These are phyloP conservation scores for Pelvicachromis taeniatus DNA, from an alignment of 2,113 vertebrate genomes.

Conservation along the genomic window DNA sequence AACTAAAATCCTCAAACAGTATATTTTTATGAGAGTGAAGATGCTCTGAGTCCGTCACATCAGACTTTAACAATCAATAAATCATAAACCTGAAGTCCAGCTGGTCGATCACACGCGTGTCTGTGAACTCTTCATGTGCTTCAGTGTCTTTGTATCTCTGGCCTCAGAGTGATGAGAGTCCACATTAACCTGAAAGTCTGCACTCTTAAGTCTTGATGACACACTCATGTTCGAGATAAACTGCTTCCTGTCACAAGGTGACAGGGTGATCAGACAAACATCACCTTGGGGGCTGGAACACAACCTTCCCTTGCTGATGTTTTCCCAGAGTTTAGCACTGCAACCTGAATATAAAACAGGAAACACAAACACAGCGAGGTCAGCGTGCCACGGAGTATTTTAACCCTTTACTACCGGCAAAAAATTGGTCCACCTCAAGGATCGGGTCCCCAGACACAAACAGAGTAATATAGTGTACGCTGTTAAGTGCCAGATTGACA, in stretches of 20 bases:
- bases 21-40: background rate
- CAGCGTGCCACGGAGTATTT: background rate
- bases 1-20: background rate
- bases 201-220: background rate
- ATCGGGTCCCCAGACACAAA: background rate
- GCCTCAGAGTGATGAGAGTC: background rate
- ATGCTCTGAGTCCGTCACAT: background rate
- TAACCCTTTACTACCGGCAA: background rate
- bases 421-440: background rate
- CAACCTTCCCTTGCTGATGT: background rate
- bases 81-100: background rate
- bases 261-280: background rate
- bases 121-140: background rate
- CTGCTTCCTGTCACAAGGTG: background rate
- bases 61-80: background rate
- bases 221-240: accelerated
- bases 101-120: background rate
- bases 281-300: background rate
- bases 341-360: background rate
- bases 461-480: background rate
- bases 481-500: background rate
- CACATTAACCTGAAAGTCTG: background rate
- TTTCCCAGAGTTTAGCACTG: background rate
- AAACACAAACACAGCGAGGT: background rate
- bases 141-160: background rate